Evolutionary conservation across 2,888 invertebrate species (phyloP).

Genomic region (Keiferia lycopersicella): DNA sequence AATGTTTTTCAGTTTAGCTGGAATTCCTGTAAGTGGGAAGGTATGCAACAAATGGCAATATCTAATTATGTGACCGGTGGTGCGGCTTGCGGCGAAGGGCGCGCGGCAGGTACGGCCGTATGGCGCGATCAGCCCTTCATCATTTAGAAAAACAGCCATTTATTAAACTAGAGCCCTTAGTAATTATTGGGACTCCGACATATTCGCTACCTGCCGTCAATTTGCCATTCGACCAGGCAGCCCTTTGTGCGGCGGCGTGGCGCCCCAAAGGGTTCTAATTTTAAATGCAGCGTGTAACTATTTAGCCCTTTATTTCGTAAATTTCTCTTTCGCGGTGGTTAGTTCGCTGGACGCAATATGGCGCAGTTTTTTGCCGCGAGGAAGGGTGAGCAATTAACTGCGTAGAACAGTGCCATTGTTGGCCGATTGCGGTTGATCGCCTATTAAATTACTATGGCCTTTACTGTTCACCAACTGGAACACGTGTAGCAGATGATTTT

Average conservation of each 20-base stretch:
- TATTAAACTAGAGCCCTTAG: constrained; percentile 77
- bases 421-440: constrained; percentile 66
- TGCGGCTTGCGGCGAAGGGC: constrained; percentile 64
- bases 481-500: constrained; percentile 22
- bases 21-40: constrained; percentile 42
- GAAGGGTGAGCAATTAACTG: constrained; percentile 77
- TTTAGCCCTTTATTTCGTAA: constrained; percentile 72
- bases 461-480: constrained; percentile 25
- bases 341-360: constrained; percentile 78
- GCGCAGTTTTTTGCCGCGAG: constrained; percentile 61
- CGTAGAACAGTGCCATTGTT: constrained; percentile 65
- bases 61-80: constrained; percentile 55
- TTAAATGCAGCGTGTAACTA: constrained; percentile 80
- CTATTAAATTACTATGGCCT: constrained; percentile 52
- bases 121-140: constrained; percentile 77
- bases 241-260: constrained; percentile 80
- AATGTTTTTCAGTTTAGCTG: not conserved
- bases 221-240: constrained; percentile 79
- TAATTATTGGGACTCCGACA: constrained; percentile 75
- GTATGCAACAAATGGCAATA: constrained; percentile 57
- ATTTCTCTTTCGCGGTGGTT: constrained; percentile 80
- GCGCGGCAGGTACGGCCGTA: constrained; percentile 77
- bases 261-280: constrained; percentile 82
- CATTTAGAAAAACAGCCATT: constrained; percentile 79
- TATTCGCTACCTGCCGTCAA: constrained; percentile 81